These are phyloP conservation scores for Halcyon leucocephala DNA, from an alignment of 2,797 vertebrate genomes.

Conservation along the genomic window DNA sequence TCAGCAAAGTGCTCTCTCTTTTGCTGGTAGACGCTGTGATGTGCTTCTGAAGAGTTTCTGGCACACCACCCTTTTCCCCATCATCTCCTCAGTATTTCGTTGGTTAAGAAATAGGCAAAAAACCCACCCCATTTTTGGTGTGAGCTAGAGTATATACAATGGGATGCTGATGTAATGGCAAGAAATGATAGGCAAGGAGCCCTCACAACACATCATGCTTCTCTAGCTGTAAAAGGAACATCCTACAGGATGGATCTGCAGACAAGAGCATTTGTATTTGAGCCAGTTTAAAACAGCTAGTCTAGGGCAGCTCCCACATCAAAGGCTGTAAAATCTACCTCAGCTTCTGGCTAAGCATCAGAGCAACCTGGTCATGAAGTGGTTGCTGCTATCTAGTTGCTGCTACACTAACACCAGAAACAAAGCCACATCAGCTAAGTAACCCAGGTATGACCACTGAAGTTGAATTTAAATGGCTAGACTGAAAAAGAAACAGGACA, in stretches of 20 bases:
- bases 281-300: background rate
- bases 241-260: background rate
- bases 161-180: background rate
- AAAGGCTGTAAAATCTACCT: background rate
- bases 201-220: background rate
- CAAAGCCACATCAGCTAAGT: background rate
- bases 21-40: background rate
- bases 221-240: background rate
- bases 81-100: background rate
- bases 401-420: background rate
- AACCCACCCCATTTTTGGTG: background rate
- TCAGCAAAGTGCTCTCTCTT: background rate
- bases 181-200: background rate
- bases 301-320: background rate
- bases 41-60: background rate
- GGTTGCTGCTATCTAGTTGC: background rate
- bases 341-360: background rate
- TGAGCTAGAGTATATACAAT: background rate
- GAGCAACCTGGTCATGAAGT: background rate
- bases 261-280: background rate
- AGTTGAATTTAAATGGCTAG: background rate
- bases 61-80: background rate
- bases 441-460: background rate
- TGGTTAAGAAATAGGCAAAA: background rate
- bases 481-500: background rate